Percentiles rank a stretch among this genome's conserved stretches.
phyloP scores from a whole-genome alignment of 2,797 vertebrate genomes.

The Acanthopagrus latus region DNA sequence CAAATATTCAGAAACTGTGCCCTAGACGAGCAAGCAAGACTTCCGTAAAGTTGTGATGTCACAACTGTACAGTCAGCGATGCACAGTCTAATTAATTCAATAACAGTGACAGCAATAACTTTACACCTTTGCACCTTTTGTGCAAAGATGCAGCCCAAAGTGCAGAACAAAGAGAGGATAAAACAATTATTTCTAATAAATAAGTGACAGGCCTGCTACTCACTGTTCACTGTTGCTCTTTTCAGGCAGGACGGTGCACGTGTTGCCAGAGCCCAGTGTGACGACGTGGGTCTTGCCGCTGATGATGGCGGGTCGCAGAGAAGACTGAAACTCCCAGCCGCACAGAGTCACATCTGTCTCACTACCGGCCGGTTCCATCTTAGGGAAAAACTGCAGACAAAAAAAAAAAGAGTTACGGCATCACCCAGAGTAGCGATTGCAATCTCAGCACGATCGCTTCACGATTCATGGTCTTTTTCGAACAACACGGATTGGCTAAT shows the following conservation, averaged over 20 bases:
- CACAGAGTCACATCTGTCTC: conserved; percentile 88
- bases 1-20: too few species aligned
- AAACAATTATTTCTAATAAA: too few species aligned
- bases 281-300: conserved; percentile 70
- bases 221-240: conserved; percentile 82
- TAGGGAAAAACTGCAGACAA: conserved; percentile 90
- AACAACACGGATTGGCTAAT: background rate
- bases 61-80: too few species aligned
- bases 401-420: conserved; percentile 1
- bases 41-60: too few species aligned
- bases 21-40: too few species aligned
- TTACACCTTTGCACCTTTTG: too few species aligned
- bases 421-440: conserved; percentile 11
- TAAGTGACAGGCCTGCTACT: conserved; percentile 24
- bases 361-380: conserved; percentile 82
- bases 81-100: too few species aligned
- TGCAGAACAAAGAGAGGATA: too few species aligned
- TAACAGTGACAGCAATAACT: too few species aligned
- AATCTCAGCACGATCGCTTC: background rate
- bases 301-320: conserved; percentile 25
- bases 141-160: too few species aligned
- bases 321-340: conserved; percentile 88
- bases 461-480: conserved; percentile 7
- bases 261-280: conserved; percentile 79
- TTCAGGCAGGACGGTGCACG: conserved; percentile 78